Base-by-base conservation (phyloP, 2,888 invertebrate genomes). In the Bhutanitis thaidina region DNA sequence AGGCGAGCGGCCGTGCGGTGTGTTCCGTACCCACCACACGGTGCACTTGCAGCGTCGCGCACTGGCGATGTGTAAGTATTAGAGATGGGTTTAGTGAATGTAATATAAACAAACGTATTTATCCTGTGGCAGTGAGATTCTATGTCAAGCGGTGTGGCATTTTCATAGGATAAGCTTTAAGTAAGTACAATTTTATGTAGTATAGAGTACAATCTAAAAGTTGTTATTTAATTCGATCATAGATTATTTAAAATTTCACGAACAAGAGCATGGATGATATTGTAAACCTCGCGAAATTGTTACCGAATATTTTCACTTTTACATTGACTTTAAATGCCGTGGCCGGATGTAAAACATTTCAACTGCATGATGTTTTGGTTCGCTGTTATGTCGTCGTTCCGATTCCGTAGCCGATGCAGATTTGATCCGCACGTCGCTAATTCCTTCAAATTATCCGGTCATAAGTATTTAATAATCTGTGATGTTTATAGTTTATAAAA, bases 401-500 rank as follows among this genome's bases (percentile, higher is more conserved):
- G 20, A 20, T 5, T 14, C 1, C 10, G n/a, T 36, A 1, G 29
- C 10, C 14, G 15, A 12, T 34, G 29, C 29, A 40, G 29, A 29
- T 29, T 7, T 15, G 20, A 40, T 29, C 29, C 27, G 40, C 29
- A 14, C 10, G 5, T 1, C 9, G 14, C 12, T 34, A 1, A 25
- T 12, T 13, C 27, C 13, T 9, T 14, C 3, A 13, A 9, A 14
- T 40, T 12, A 25, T 13, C 29, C 29, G 62, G 58, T 59, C 58
- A 57, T 56, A 50, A 54, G 49, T 66, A 66, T 67, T 67, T 64
- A 3, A 47, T 67, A 76, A 81, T 77, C 84, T 85, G 85, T 85
- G 83, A 85, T 86, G 76, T 79, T 75, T 56, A 64, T 70, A 73
- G 67, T 65, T 65, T 56, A 62, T 61, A 63, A 68, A n/a, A 69